phyloP scores from a whole-genome alignment of 1,140 invertebrate genomes.

The Drosophila takahashii region DNA sequence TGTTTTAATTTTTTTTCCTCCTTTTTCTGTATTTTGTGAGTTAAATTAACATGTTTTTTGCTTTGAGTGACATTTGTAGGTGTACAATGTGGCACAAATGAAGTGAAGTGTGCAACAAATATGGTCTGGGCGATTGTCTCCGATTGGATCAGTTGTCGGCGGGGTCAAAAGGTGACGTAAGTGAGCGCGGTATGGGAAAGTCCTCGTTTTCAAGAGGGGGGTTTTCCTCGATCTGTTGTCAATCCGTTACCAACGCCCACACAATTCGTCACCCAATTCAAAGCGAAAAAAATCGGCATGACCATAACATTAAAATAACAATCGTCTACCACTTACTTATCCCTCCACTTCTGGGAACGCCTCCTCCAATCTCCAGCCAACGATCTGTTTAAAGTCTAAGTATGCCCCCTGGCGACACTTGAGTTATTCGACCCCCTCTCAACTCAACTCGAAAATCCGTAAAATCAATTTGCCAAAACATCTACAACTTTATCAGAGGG shows the following conservation, averaged over 20 bases:
- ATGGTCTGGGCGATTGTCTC: conserved; percentile 59
- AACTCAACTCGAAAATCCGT: conserved; percentile 58
- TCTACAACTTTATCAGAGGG: conserved; percentile 76
- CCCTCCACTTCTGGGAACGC: conserved; percentile 39
- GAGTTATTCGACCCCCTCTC: conserved; percentile 68
- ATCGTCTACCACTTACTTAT: conserved; percentile 81
- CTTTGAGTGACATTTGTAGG: conserved; percentile 81
- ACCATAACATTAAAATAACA: conserved; percentile 81
- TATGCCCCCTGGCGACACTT: conserved; percentile 73
- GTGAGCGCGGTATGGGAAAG: conserved; percentile 25
- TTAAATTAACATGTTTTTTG: conserved; percentile 83
- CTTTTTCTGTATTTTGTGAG: conserved; percentile 55
- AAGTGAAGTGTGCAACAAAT: conserved; percentile 83
- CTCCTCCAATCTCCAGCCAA: conserved; percentile 60
- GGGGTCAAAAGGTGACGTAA: conserved; percentile 43
- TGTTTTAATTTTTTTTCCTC: conserved; percentile 28
- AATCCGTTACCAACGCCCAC: conserved; percentile 79
- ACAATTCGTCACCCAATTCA: conserved; percentile 75
- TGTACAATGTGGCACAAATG: conserved; percentile 82
- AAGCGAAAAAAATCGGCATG: conserved; percentile 38
- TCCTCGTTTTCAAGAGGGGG: neutral
- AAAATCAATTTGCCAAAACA: conserved; percentile 81
- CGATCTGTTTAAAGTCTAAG: conserved; percentile 82
- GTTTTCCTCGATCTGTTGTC: conserved; percentile 49
- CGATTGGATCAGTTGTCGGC: conserved; percentile 37